These are phyloP conservation scores for Pyrrhosoma nymphula DNA, from an alignment of 2,888 invertebrate genomes.

Conservation along the genomic window DNA sequence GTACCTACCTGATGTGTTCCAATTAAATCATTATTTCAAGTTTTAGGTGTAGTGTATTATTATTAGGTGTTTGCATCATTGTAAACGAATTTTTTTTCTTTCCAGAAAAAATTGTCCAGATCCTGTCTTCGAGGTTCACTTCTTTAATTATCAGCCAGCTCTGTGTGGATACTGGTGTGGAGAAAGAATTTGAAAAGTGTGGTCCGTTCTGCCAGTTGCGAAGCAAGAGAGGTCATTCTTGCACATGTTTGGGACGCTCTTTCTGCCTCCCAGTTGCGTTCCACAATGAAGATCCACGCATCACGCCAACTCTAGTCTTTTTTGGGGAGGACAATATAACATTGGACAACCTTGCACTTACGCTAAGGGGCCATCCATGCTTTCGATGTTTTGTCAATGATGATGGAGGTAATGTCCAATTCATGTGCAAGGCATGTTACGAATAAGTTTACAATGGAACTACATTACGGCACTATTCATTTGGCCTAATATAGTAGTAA, in stretches of 20 bases:
- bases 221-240: constrained; percentile 11
- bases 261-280: constrained; percentile 34
- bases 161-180: constrained; percentile 33
- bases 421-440: constrained; percentile 6
- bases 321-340: constrained; percentile 49
- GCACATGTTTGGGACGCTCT: constrained; percentile 44
- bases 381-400: constrained; percentile 50
- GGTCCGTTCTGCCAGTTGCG: constrained; percentile 34
- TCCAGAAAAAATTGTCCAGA: constrained; percentile 37
- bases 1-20: too few relatives aligned
- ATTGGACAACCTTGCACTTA: constrained; percentile 48
- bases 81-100: not conserved
- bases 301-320: constrained; percentile 41
- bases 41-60: too few relatives aligned
- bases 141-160: constrained; percentile 44
- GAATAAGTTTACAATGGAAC: not conserved
- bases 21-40: too few relatives aligned
- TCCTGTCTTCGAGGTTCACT: not conserved
- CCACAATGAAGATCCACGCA: constrained; percentile 7
- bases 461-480: not conserved
- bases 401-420: constrained; percentile 53
- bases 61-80: not conserved
- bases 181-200: constrained; percentile 12
- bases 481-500: constrained; percentile 45
- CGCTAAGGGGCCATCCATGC: constrained; percentile 49